Evolutionary conservation across 2,888 invertebrate genomes (phyloP), one percentile per base, ranked within the genome.

Genomic region (Alcis repandata): DNA sequence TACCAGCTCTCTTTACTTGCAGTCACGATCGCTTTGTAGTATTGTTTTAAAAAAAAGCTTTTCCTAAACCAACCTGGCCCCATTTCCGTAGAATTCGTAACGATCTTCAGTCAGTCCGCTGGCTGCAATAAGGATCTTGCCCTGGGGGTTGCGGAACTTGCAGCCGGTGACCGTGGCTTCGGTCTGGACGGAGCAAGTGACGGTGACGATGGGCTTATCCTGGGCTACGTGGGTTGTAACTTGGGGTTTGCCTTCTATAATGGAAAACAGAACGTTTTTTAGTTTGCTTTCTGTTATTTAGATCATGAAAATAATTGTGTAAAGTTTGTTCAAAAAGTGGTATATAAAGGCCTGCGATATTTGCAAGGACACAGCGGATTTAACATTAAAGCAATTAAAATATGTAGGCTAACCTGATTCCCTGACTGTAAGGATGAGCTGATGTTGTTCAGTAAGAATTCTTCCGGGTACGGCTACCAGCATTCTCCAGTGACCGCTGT

Each of bases 101-200:
- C 87, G 79, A 45, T 80, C 84, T 62, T 91, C 83, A 0, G 86
- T 83, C 3, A 90, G 82, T 0, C 88, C 90, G 6, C 79, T 78
- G 10, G 75, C 73, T 0, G 88, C 88, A 13, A 92, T 68, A 4
- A 91, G 75, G 7, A 87, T 72, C 1, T 72, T 75, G 2, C 88
- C 88, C 0, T 68, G 63, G 0, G 91, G 88, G 36, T 85, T 79
- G 0, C 88, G 81, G 84, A 92, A 92, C 74, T 86, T 84, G 78
- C 92, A 92, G 2, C 83, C 73, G 1, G 68, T 71, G 1, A 90
- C 67, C 1, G 74, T 59, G 3, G 81, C 67, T 1, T 74, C 57
- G 6, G 70, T 76, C 4, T 78, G 68, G 9, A 92, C 75, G 1
- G 80, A 76, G 69, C 92, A 93, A 0, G 83, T 69, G n/a, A 92